A percentile compares a stretch with the other conserved stretches of the same genome.
These are phyloP conservation scores for Epizoanthus scotinus DNA, from an alignment of 92 coral and sea anemone genomes.

Conservation along the genomic window DNA sequence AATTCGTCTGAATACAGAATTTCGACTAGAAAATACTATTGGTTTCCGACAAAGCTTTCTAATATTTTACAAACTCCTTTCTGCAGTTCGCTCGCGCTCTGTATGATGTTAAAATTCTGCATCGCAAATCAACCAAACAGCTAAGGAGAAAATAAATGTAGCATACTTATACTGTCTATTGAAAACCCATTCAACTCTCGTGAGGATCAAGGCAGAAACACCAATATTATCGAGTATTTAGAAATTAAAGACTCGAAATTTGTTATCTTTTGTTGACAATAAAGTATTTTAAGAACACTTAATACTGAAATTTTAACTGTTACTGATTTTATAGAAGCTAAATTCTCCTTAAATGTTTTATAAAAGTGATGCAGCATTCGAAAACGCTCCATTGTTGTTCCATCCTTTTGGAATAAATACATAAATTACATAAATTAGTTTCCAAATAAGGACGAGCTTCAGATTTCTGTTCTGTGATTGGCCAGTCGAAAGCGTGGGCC, in stretches of 20 bases:
- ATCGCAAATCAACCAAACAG: not conserved
- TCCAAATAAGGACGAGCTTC: conserved; percentile 20
- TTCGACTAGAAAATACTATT: too few species aligned
- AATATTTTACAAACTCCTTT: not conserved
- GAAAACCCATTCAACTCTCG: not conserved
- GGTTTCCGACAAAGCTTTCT: too few species aligned
- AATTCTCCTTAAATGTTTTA: conserved; percentile 15
- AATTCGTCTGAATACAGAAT: too few species aligned
- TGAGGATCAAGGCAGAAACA: not conserved
- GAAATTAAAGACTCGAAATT: not conserved
- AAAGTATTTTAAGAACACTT: not conserved
- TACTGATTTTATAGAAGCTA: not conserved
- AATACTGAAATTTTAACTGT: not conserved
- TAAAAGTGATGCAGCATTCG: not conserved
- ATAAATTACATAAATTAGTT: not conserved
- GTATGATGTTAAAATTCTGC: not conserved
- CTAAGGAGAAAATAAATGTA: not conserved
- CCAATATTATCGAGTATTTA: not conserved
- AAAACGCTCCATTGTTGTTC: not conserved
- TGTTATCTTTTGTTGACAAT: not conserved
- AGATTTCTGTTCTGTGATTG: conserved; percentile 21
- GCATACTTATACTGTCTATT: not conserved
- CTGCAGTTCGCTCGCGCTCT: not conserved
- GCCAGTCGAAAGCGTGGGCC: conserved; percentile 31
- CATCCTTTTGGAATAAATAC: not conserved